Percentiles rank a stretch among this genome's conserved stretches.
Conservation (phyloP, 2,888 invertebrate species). For the Galerucella calmariensis region DNA sequence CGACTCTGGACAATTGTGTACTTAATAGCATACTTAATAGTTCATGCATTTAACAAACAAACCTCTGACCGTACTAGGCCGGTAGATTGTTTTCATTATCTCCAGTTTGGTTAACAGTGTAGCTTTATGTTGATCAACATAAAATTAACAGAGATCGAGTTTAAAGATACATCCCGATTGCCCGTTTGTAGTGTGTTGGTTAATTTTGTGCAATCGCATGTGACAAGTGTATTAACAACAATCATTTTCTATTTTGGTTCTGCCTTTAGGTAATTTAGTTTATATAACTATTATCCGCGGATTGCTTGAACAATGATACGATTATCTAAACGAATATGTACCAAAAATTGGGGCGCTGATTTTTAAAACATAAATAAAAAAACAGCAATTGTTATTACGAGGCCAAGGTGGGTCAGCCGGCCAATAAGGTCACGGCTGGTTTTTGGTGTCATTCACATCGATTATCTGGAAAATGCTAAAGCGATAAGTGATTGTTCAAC, state of each 20-base stretch:
- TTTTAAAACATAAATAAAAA: too few relatives aligned
- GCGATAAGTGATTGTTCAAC: too few relatives aligned
- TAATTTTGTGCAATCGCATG: neutral
- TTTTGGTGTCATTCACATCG: too few relatives aligned
- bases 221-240: slow-evolving; percentile 63
- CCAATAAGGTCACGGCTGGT: too few relatives aligned
- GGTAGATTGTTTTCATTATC: slow-evolving; percentile 5
- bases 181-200: neutral
- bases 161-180: neutral
- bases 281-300: too few relatives aligned
- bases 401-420: too few relatives aligned
- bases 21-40: neutral
- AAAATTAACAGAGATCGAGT: neutral
- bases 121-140: neutral
- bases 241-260: slow-evolving; percentile 64
- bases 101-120: slow-evolving; percentile 4
- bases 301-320: too few relatives aligned
- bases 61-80: neutral
- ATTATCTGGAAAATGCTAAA: too few relatives aligned
- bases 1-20: neutral
- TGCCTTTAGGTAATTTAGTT: too few relatives aligned
- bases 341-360: too few relatives aligned
- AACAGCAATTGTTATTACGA: too few relatives aligned
- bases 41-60: neutral
- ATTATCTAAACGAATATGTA: too few relatives aligned